phyloP scores from a whole-genome alignment of 2,113 vertebrate genomes.

The Tachycineta bicolor region DNA sequence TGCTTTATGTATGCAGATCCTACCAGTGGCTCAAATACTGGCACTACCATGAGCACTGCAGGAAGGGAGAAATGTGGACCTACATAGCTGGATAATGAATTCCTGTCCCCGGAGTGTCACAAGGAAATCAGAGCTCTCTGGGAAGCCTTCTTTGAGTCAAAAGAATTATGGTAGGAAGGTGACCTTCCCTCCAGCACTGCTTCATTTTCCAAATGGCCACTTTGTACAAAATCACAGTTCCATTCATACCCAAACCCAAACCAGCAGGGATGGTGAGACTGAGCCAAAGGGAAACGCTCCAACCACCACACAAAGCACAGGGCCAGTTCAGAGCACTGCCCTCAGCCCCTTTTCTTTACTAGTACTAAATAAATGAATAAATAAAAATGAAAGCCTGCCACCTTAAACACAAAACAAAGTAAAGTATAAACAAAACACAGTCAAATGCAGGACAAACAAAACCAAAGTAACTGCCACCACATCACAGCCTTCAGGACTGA shows the following conservation, averaged over 20 bases:
- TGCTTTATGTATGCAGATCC: background rate
- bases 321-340: background rate
- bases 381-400: background rate
- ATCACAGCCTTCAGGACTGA: background rate
- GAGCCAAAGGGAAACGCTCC: background rate
- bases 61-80: background rate
- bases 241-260: background rate
- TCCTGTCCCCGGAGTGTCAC: background rate
- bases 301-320: accelerated
- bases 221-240: background rate
- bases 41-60: background rate
- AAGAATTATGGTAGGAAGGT: background rate
- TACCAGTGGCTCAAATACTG: background rate
- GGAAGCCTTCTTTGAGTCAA: background rate
- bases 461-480: background rate
- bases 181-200: background rate
- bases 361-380: background rate
- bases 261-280: background rate
- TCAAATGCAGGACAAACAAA: background rate
- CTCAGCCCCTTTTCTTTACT: too few species aligned
- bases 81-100: background rate
- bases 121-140: background rate
- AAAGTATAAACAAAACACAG: background rate
- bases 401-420: background rate
- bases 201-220: background rate